A percentile compares a stretch with the other conserved stretches of the same genome.
Evolutionary conservation across 1,140 invertebrate genomes (phyloP).

Genomic region (Zaprionus tsacasi): DNA sequence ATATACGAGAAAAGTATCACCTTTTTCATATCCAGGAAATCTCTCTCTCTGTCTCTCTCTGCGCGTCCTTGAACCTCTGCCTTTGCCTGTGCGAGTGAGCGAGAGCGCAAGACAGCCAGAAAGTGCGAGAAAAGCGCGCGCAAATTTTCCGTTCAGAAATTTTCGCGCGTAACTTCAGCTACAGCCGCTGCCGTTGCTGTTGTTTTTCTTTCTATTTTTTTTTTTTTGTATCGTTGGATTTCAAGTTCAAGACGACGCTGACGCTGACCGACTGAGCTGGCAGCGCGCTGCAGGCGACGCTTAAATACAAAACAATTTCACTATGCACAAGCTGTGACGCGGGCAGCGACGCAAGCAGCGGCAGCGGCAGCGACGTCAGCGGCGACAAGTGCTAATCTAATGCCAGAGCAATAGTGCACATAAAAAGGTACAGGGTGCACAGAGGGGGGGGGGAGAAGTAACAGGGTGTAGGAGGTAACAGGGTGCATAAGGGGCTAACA

Average conservation of each 20-base stretch:
- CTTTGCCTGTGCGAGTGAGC: no score
- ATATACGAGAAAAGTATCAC: constrained; percentile 13
- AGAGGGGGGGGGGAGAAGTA: not conserved
- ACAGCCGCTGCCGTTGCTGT: not conserved
- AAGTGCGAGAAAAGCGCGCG: not conserved
- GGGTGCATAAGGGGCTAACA: no score
- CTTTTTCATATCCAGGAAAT: constrained; percentile 47
- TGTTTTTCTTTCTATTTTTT: constrained; percentile 3
- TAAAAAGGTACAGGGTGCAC: not conserved
- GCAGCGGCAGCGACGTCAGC: constrained; percentile 13
- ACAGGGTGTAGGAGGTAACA: no score
- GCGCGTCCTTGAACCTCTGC: constrained; percentile 2
- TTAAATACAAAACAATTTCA: constrained; percentile 62
- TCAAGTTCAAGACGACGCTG: constrained; percentile 66
- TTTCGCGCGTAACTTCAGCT: not conserved
- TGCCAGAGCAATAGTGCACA: constrained; percentile 4
- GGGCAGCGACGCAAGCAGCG: constrained; percentile 11
- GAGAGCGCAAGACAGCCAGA: not conserved
- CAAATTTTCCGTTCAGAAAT: not conserved
- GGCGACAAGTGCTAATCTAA: constrained; percentile 22
- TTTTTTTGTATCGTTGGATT: constrained; percentile 29
- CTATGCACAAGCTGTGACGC: constrained; percentile 9
- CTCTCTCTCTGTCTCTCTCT: not conserved
- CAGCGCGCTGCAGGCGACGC: constrained; percentile 56
- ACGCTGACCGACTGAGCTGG: constrained; percentile 74